Conservation (phyloP, 2,888 invertebrate species). For the Amorpha juglandis region DNA sequence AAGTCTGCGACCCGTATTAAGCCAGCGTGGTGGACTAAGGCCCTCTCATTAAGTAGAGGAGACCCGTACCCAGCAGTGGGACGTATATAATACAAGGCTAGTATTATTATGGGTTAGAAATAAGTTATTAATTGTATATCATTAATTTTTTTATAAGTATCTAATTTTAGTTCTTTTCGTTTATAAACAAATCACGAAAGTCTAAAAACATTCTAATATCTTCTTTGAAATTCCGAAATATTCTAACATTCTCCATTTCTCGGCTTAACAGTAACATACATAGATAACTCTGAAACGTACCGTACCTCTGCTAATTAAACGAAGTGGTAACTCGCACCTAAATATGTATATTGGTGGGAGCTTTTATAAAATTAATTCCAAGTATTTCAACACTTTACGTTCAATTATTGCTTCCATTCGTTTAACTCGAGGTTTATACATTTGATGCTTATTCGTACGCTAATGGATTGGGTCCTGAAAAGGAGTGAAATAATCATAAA, state of each 20-base stretch:
- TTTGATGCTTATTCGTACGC: no score
- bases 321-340: conserved; percentile 40
- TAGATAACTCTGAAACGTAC: conserved; percentile 33
- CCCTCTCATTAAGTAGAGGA: no score
- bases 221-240: not conserved
- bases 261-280: conserved; percentile 27
- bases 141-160: no score
- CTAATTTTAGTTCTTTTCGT: no score
- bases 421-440: not conserved
- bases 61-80: no score
- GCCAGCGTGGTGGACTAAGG: no score
- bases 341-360: conserved; percentile 34
- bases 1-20: no score
- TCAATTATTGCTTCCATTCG: not conserved
- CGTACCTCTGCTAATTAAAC: conserved; percentile 43
- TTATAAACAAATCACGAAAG: not conserved
- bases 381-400: not conserved
- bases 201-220: not conserved
- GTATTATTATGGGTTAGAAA: no score
- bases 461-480: no score
- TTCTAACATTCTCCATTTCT: not conserved
- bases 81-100: no score
- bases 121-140: no score
- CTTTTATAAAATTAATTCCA: conserved; percentile 43
- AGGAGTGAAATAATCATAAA: no score